Conservation (phyloP, 1,140 invertebrate genomes). For the Arctopsyche grandis region DNA sequence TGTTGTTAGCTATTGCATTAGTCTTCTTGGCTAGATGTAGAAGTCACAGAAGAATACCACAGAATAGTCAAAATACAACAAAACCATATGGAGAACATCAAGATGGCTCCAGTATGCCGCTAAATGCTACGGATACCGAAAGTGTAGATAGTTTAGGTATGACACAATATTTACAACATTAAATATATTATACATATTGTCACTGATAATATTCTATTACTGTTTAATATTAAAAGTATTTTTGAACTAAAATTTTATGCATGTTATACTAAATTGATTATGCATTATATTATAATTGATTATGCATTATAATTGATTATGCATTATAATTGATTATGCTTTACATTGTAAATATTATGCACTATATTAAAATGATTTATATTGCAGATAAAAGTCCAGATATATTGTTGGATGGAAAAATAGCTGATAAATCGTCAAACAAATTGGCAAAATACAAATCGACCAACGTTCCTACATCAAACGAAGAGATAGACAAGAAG, state of each 20-base stretch:
- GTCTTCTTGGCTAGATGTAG: constrained; percentile 45
- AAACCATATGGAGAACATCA: constrained; percentile 53
- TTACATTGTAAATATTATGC: no score
- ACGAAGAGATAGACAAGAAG: constrained; percentile 26
- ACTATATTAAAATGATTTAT: no score
- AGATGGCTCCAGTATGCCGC: constrained; percentile 51
- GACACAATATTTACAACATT: background rate
- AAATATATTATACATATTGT: constrained; percentile 8
- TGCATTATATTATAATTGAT: no score
- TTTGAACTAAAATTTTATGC: background rate
- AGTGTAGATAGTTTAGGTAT: constrained; percentile 51
- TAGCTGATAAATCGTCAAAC: constrained; percentile 38
- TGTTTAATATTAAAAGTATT: background rate
- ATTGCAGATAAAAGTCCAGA: constrained; percentile 51
- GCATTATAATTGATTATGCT: no score
- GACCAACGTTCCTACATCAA: background rate
- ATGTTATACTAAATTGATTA: no score
- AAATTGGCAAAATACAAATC: constrained; percentile 33
- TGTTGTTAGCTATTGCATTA: constrained; percentile 44
- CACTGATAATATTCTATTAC: no score
- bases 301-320: no score
- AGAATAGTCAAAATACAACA: constrained; percentile 46
- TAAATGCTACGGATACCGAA: constrained; percentile 52
- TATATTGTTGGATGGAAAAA: constrained; percentile 52
- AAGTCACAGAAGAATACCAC: constrained; percentile 38